Base-by-base conservation (phyloP, 2,888 invertebrate species). In the Malthinus flaveolus region DNA sequence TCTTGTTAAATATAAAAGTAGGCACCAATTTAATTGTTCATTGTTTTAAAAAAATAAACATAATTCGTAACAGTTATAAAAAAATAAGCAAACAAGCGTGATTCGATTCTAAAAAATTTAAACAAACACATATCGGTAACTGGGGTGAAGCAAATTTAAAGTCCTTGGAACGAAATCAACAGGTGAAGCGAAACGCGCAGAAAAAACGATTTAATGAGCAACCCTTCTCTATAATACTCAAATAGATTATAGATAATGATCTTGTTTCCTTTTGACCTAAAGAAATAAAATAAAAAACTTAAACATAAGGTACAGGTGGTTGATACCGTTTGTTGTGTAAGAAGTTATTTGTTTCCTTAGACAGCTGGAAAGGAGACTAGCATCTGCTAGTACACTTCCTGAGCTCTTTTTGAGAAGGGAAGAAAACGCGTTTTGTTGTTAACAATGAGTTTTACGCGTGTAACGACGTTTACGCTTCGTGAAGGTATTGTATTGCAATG, bases 271-370 rank as follows among this genome's bases (percentile, higher is more conserved):
- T 53, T 50, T 62, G 62, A 66, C 61, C 64, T 48, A 62, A 56
- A 66, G 62, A 64, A 61, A 32, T 11, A 49, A 48, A 54, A 52
- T 49, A 49, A 54, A 56, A 56, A 55, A 49, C 32, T 54, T 48
- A 58, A 49, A 61, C 56, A 63, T 39, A 56, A 57, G 59, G 63
- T 55, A 67, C 70, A 70, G 69, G 68, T 68, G 69, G 37, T 50
- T 42, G 64, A 65, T 67, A 68, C 69, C 68, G 70, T 69, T 68
- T 23, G 23, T 23, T 23, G 23, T 2, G 56, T 54, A 67, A 63
- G 66, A 68, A 64, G 56, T 67, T 66, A 69, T 67, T 67, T 67
- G 65, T 68, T 68, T 69, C 66, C 66, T 66, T 62, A 35, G 48
- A 64, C 72, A 72, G 72, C 68, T 72, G 71, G 58, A 63, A 50